Evolutionary conservation across 2,888 invertebrate genomes (phyloP).

Genomic region (Parelbella ahira): DNA sequence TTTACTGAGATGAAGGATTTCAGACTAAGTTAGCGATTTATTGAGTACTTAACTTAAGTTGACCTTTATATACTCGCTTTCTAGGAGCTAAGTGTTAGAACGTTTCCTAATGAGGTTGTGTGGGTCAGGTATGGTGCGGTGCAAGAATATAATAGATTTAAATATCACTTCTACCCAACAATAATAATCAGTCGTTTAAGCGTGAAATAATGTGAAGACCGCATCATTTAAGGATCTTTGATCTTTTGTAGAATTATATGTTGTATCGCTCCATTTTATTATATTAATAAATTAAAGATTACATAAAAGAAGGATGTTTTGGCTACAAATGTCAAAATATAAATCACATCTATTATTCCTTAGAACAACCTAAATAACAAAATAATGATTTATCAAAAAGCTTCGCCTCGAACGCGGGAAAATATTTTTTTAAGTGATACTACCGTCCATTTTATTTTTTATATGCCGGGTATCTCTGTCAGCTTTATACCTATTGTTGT

Average conservation of each 20-base stretch:
- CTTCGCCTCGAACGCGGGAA: slow-evolving; percentile 48
- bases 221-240: too few species aligned
- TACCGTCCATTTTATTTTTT: slow-evolving; percentile 32
- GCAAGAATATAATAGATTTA: slow-evolving; percentile 9
- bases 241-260: too few species aligned
- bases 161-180: background rate
- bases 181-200: slow-evolving; percentile 3
- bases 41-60: slow-evolving; percentile 17
- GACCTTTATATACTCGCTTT: slow-evolving; percentile 13
- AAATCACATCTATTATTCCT: slow-evolving; percentile 57
- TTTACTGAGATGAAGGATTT: too few species aligned
- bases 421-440: slow-evolving; percentile 25
- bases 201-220: slow-evolving; percentile 7
- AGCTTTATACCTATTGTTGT: slow-evolving; percentile 34
- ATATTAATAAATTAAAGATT: slow-evolving; percentile 58
- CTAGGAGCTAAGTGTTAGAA: slow-evolving; percentile 10
- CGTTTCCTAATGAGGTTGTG: slow-evolving; percentile 24
- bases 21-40: too few species aligned
- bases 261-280: too few species aligned
- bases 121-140: slow-evolving; percentile 18
- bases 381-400: slow-evolving; percentile 55
- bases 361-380: slow-evolving; percentile 60
- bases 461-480: slow-evolving; percentile 17
- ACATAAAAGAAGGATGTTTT: slow-evolving; percentile 67
- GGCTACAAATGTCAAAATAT: slow-evolving; percentile 67